Evolutionary conservation across 2,888 invertebrate species (phyloP).

Genomic region (Apeira syringaria): DNA sequence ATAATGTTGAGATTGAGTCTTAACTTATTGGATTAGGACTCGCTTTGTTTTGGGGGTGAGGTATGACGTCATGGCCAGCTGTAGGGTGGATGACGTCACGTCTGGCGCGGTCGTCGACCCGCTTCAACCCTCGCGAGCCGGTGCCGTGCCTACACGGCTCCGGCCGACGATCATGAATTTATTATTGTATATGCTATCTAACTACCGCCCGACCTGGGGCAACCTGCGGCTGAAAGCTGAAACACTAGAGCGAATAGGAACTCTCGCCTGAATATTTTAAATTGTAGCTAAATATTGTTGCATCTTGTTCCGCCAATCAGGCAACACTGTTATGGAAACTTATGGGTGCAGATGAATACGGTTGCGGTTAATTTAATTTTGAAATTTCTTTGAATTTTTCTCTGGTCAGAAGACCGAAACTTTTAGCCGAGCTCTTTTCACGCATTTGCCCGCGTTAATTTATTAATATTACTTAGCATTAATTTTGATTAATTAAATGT

Average conservation of each 20-base stretch:
- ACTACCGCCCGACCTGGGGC: slow-evolving; percentile 70
- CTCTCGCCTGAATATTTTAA: neutral
- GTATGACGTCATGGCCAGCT: slow-evolving; percentile 79
- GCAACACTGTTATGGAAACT: too few relatives aligned
- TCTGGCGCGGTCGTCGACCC: slow-evolving; percentile 71
- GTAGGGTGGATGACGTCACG: slow-evolving; percentile 80
- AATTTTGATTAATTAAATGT: too few relatives aligned
- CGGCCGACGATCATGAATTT: slow-evolving; percentile 70
- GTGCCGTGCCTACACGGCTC: slow-evolving; percentile 49
- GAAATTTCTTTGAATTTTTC: too few relatives aligned
- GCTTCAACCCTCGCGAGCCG: slow-evolving; percentile 52
- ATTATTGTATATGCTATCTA: slow-evolving; percentile 54
- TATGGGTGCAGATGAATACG: too few relatives aligned
- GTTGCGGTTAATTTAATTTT: too few relatives aligned
- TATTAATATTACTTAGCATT: too few relatives aligned
- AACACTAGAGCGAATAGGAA: slow-evolving; percentile 27
- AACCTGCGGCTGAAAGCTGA: slow-evolving; percentile 59
- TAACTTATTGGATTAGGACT: slow-evolving; percentile 55
- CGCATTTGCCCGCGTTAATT: too few relatives aligned
- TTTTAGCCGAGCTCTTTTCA: too few relatives aligned
- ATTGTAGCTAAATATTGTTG: slow-evolving; percentile 1
- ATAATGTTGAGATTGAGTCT: slow-evolving; percentile 58
- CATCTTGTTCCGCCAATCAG: neutral
- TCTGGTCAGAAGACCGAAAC: too few relatives aligned
- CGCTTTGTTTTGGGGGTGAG: slow-evolving; percentile 44